Evolutionary conservation across 2,113 vertebrate species (phyloP).

Genomic region (Macquaria australasica): DNA sequence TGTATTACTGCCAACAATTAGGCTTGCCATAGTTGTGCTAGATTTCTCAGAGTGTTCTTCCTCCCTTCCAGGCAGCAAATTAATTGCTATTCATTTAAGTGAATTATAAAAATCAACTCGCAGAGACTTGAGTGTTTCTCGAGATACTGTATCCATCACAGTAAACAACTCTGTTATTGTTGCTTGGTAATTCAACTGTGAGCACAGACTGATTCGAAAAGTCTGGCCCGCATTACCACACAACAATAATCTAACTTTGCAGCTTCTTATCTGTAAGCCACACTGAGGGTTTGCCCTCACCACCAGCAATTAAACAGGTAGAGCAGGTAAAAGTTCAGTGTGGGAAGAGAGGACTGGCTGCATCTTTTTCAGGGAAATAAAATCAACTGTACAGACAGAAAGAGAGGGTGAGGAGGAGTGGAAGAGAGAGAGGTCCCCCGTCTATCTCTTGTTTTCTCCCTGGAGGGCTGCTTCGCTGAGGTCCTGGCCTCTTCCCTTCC

Average conservation of each 20-base stretch:
- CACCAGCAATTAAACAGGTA: slow-evolving; percentile 35
- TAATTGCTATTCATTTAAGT: slow-evolving; percentile 46
- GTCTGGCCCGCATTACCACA: slow-evolving; percentile 20
- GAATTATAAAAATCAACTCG: slow-evolving; percentile 47
- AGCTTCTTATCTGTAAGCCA: slow-evolving; percentile 15
- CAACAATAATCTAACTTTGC: slow-evolving; percentile 4
- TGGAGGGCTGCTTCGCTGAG: slow-evolving; percentile 59
- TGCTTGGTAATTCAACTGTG: slow-evolving; percentile 9
- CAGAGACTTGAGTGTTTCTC: slow-evolving; percentile 57
- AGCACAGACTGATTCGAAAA: slow-evolving; percentile 13
- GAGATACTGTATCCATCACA: slow-evolving; percentile 47
- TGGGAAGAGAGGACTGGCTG: slow-evolving; percentile 39
- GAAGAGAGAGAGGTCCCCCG: neutral
- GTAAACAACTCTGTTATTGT: slow-evolving; percentile 39
- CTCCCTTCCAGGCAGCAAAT: slow-evolving; percentile 47
- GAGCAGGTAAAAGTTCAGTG: slow-evolving; percentile 48
- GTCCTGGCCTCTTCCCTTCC: slow-evolving; percentile 61
- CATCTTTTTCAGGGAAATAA: slow-evolving; percentile 40
- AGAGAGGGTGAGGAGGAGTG: slow-evolving; percentile 5
- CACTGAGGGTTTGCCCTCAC: neutral
- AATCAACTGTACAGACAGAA: slow-evolving; percentile 49
- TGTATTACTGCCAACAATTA: slow-evolving; percentile 41
- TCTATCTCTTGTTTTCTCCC: slow-evolving; percentile 22
- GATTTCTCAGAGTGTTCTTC: slow-evolving; percentile 15
- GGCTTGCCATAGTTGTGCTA: slow-evolving; percentile 8